These are phyloP conservation scores for Alcis repandata DNA, from an alignment of 2,888 invertebrate genomes.

Conservation along the genomic window DNA sequence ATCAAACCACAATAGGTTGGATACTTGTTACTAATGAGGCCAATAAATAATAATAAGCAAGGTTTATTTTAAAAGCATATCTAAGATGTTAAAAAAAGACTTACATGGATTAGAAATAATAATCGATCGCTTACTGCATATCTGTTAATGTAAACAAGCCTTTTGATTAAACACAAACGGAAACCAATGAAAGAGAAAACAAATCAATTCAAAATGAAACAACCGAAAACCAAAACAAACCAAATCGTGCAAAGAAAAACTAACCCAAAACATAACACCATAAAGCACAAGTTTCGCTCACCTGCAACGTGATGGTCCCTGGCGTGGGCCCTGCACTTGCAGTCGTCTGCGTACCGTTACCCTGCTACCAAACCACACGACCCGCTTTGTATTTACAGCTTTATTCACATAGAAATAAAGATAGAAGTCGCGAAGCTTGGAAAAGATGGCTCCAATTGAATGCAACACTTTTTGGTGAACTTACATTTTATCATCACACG, in stretches of 20 bases:
- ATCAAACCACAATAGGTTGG: too few species aligned
- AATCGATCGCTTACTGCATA: not conserved
- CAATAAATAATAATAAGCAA: too few species aligned
- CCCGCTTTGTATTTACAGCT: conserved; percentile 46
- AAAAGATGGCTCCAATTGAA: not conserved
- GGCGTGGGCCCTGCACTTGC: conserved; percentile 66
- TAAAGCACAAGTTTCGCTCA: conserved; percentile 52
- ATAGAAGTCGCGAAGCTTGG: not conserved
- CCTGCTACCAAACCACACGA: conserved; percentile 73
- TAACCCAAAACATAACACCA: conserved; percentile 26
- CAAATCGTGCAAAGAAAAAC: conserved; percentile 7
- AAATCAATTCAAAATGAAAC: not conserved
- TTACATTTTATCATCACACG: too few species aligned
- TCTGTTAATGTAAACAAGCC: not conserved
- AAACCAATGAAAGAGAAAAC: not conserved
- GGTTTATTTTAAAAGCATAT: too few species aligned
- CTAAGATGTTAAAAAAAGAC: too few species aligned
- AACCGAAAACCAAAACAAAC: not conserved
- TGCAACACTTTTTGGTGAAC: not conserved
- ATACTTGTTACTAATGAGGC: too few species aligned
- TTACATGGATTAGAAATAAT: too few species aligned
- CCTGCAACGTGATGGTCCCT: conserved; percentile 82
- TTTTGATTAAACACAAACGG: not conserved
- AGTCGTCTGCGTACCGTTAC: conserved; percentile 62
- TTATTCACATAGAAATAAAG: conserved; percentile 9